These are phyloP conservation scores for Hecatera dysodea DNA, from an alignment of 2,888 invertebrate species.

Conservation along the genomic window DNA sequence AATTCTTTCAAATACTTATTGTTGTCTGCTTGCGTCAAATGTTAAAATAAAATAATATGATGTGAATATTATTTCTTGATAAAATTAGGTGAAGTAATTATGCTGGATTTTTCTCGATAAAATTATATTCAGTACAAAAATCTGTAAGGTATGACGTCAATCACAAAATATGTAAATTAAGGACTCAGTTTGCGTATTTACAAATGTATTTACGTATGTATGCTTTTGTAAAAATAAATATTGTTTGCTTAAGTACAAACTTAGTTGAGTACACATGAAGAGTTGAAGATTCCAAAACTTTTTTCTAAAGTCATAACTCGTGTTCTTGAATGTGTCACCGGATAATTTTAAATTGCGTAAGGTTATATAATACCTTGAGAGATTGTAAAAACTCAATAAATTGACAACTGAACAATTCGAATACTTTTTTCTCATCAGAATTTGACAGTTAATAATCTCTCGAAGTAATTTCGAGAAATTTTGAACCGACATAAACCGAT, in stretches of 20 bases:
- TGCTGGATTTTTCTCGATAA: neutral
- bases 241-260: conserved; percentile 14
- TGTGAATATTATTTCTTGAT: neutral
- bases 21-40: conserved; percentile 17
- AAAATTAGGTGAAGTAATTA: neutral
- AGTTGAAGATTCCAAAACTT: neutral
- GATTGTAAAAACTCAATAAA: neutral
- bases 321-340: no score
- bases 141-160: conserved; percentile 21
- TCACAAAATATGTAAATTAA: conserved; percentile 34
- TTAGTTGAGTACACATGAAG: conserved; percentile 15
- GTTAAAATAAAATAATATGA: neutral
- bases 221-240: conserved; percentile 7
- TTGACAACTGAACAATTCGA: neutral
- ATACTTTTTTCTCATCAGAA: no score
- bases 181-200: conserved; percentile 29
- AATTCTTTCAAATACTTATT: neutral
- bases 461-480: no score
- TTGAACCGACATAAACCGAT: no score
- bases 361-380: neutral
- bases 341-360: no score
- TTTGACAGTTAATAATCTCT: no score
- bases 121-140: conserved; percentile 10
- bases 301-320: neutral
- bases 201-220: conserved; percentile 2